Percentiles rank a stretch among this genome's conserved stretches.
These are phyloP conservation scores for Chaetura pelagica DNA, from an alignment of 2,113 vertebrate species.

Conservation along the genomic window DNA sequence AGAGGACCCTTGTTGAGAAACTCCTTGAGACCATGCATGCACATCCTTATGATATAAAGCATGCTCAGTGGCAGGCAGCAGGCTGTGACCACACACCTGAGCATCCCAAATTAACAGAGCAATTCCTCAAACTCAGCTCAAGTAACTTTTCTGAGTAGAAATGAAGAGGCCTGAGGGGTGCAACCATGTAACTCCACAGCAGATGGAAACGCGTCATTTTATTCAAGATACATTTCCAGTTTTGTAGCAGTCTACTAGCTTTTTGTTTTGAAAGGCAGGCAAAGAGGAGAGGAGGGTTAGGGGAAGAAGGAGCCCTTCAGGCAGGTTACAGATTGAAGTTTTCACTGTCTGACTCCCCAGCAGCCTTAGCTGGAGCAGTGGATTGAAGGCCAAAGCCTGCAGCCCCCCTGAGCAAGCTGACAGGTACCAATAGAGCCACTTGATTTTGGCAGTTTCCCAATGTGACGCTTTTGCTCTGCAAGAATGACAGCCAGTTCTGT, in stretches of 20 bases:
- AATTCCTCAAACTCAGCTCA: background rate
- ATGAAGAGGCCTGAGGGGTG: background rate
- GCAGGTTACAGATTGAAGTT: background rate
- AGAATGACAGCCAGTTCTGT: background rate
- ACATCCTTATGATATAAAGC: background rate
- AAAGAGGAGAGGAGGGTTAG: background rate
- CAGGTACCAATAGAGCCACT: background rate
- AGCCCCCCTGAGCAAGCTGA: background rate
- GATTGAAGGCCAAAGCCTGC: background rate
- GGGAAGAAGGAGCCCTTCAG: background rate
- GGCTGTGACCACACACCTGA: background rate
- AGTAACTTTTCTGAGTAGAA: background rate
- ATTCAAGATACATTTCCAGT: background rate
- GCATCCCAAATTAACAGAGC: background rate
- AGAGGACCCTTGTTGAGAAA: background rate
- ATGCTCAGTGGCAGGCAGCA: background rate
- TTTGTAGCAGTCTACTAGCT: background rate
- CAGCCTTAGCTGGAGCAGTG: rapidly evolving
- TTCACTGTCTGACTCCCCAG: background rate
- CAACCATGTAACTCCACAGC: rapidly evolving
- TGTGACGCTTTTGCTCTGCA: background rate
- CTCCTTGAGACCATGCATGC: background rate
- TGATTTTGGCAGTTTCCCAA: background rate
- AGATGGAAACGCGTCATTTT: background rate
- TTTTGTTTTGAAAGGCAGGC: background rate